Percentiles rank a stretch among this genome's conserved stretches.
Evolutionary conservation across 2,113 vertebrate species (phyloP).

Genomic region (Tupaia tana): DNA sequence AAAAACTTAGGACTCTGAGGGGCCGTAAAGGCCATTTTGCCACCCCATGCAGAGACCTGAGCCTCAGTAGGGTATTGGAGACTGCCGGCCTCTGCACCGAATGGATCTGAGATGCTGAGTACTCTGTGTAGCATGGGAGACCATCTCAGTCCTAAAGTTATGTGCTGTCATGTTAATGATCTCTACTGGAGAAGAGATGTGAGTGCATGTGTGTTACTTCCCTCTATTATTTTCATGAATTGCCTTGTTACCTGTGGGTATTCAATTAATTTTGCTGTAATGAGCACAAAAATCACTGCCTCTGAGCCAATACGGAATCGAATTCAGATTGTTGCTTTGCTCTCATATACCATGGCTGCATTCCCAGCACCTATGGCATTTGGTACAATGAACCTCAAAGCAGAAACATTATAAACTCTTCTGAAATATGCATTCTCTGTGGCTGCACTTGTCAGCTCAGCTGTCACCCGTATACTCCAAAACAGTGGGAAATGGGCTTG

Average conservation of each 20-base stretch:
- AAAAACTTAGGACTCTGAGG: not conserved
- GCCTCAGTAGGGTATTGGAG: not conserved
- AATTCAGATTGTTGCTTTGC: not conserved
- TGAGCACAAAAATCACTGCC: conserved; percentile 19
- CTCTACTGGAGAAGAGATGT: not conserved
- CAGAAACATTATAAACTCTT: not conserved
- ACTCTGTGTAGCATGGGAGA: not conserved
- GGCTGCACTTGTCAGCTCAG: not conserved
- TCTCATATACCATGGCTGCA: not conserved
- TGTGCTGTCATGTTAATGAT: conserved; percentile 8
- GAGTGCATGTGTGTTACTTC: not conserved
- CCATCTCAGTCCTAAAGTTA: not conserved
- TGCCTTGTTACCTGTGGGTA: not conserved
- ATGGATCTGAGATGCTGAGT: not conserved
- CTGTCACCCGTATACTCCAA: not conserved
- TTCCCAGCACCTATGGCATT: not conserved
- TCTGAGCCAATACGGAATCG: not conserved
- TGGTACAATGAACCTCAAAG: not conserved
- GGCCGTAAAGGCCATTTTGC: not conserved
- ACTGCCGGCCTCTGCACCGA: not conserved
- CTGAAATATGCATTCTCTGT: not conserved
- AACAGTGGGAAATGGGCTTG: not conserved
- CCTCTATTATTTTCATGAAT: not conserved
- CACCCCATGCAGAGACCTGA: not conserved
- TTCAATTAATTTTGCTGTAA: conserved; percentile 50